phyloP scores from a whole-genome alignment of 2,797 vertebrate genomes.

The Rhinatrema bivittatum region DNA sequence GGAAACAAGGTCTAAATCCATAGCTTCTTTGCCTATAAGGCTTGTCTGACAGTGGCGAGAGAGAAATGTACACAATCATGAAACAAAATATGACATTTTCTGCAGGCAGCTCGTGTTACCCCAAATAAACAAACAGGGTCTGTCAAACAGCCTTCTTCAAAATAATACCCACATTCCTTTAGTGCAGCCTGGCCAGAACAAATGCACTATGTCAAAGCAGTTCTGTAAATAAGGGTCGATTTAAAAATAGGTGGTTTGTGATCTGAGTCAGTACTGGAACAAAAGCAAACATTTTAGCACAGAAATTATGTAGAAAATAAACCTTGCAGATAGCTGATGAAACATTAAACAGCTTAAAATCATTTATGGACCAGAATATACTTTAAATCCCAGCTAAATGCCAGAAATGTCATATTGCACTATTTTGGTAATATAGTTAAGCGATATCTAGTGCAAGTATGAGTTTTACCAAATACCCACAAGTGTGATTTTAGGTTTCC shows the following conservation, averaged over 20 bases:
- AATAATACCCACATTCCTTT: constrained; percentile 67
- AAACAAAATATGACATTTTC: constrained; percentile 71
- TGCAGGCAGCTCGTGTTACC: constrained; percentile 65
- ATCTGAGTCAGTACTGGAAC: constrained; percentile 58
- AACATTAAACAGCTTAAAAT: constrained; percentile 63
- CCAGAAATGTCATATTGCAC: constrained; percentile 45
- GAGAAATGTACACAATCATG: constrained; percentile 68
- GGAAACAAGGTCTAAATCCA: constrained; percentile 61
- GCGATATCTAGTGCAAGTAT: constrained; percentile 38
- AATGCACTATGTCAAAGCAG: constrained; percentile 70
- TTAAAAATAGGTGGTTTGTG: constrained; percentile 65
- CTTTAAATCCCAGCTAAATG: constrained; percentile 53
- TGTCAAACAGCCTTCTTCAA: constrained; percentile 69
- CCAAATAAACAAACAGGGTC: constrained; percentile 69
- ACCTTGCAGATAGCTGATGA: constrained; percentile 54
- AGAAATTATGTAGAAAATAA: constrained; percentile 65
- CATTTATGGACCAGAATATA: constrained; percentile 54
- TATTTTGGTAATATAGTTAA: constrained; percentile 53
- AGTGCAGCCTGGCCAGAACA: constrained; percentile 57
- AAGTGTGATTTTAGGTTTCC: constrained; percentile 35
- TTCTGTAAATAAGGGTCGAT: constrained; percentile 67
- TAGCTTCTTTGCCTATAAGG: constrained; percentile 64
- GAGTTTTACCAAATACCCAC: constrained; percentile 32
- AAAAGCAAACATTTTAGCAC: constrained; percentile 69
- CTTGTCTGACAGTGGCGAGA: constrained; percentile 64